Percentiles rank a stretch among this genome's conserved stretches.
These are phyloP conservation scores for Hafferia zeledoni DNA, from an alignment of 2,797 vertebrate species.

Conservation along the genomic window DNA sequence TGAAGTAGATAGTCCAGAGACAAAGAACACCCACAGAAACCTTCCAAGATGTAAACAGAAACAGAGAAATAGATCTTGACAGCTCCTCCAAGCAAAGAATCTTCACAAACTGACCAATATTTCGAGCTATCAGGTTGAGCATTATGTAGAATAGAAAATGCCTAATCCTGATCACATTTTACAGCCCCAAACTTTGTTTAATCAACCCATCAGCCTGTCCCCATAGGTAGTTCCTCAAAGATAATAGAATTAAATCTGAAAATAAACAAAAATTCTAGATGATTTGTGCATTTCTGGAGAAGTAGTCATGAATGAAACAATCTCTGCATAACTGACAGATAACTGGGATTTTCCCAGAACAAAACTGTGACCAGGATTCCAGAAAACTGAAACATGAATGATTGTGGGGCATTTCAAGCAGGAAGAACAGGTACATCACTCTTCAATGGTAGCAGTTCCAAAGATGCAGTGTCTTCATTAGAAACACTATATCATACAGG, in stretches of 20 bases:
- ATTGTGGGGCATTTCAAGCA: background rate
- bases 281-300: background rate
- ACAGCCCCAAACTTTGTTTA: background rate
- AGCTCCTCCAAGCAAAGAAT: background rate
- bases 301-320: background rate
- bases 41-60: background rate
- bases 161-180: background rate
- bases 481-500: background rate
- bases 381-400: background rate
- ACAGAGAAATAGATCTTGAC: background rate
- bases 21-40: background rate
- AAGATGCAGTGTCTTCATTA: background rate
- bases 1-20: slow-evolving; percentile 10
- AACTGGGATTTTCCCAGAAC: background rate
- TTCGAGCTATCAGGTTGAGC: background rate
- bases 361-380: background rate
- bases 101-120: background rate
- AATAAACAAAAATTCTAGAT: background rate
- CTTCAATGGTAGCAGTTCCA: background rate
- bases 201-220: background rate
- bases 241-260: background rate
- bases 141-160: background rate
- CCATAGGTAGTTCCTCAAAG: background rate
- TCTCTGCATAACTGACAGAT: background rate
- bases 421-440: background rate